Conservation (phyloP, 2,113 vertebrate species). For the Tichodroma muraria region DNA sequence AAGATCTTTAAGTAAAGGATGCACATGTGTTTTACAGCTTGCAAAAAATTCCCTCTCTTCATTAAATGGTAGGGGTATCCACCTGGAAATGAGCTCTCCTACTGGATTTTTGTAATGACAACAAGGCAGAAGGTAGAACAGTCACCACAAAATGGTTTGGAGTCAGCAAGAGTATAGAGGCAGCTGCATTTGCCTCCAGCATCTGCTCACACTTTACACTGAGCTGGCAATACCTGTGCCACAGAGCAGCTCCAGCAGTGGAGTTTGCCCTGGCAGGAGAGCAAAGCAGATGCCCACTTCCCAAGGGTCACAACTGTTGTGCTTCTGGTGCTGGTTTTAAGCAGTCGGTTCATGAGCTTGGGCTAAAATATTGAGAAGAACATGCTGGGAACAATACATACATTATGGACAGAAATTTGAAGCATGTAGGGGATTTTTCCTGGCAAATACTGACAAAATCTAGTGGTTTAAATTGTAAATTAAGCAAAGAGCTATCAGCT, state of each 20-base stretch:
- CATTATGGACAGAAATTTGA: neutral
- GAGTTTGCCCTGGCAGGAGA: neutral
- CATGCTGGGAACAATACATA: neutral
- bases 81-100: neutral
- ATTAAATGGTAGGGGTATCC: neutral
- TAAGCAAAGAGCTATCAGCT: neutral
- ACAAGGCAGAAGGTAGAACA: neutral
- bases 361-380: neutral
- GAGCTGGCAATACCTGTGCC: neutral
- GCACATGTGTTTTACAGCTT: neutral
- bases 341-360: neutral
- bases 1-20: neutral
- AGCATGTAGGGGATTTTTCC: neutral
- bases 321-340: neutral
- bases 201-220: neutral
- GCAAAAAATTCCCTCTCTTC: neutral
- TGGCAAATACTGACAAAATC: neutral
- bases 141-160: neutral
- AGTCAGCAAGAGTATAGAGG: neutral
- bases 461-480: neutral
- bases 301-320: neutral
- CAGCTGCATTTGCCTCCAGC: neutral
- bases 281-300: neutral
- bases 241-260: neutral
- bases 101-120: neutral